phyloP scores from a whole-genome alignment of 2,797 vertebrate genomes.

The Gallinago stenura region DNA sequence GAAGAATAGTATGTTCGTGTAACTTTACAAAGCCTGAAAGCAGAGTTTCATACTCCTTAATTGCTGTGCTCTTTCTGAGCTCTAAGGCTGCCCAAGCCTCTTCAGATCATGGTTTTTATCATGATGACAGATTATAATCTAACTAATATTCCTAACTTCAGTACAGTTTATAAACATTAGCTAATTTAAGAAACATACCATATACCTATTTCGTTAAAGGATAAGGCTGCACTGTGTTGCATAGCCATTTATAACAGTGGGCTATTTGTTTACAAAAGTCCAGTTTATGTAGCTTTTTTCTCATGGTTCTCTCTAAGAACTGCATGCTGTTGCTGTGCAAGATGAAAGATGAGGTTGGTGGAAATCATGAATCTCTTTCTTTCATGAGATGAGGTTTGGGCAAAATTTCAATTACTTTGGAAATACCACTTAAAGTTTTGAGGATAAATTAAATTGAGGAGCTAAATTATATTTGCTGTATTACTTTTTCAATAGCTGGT shows the following conservation, averaged over 20 bases:
- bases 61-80: not conserved
- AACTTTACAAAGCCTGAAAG: not conserved
- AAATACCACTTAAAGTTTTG: not conserved
- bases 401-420: not conserved
- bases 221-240: not conserved
- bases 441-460: not conserved
- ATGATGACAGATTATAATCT: not conserved
- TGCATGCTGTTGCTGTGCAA: not conserved
- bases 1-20: not conserved
- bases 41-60: not conserved
- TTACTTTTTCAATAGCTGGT: not conserved
- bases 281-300: not conserved
- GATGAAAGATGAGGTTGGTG: not conserved
- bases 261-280: not conserved
- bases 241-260: not conserved
- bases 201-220: not conserved
- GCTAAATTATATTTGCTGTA: not conserved
- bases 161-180: conserved; percentile 12
- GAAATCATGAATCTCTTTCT: not conserved
- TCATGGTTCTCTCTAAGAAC: not conserved
- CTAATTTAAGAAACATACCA: not conserved
- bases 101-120: not conserved
- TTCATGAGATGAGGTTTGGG: not conserved
- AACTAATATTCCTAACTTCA: conserved; percentile 1
- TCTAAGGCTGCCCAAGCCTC: not conserved